phyloP scores from a whole-genome alignment of 2,113 vertebrate genomes.

The Phyllostomus discolor region DNA sequence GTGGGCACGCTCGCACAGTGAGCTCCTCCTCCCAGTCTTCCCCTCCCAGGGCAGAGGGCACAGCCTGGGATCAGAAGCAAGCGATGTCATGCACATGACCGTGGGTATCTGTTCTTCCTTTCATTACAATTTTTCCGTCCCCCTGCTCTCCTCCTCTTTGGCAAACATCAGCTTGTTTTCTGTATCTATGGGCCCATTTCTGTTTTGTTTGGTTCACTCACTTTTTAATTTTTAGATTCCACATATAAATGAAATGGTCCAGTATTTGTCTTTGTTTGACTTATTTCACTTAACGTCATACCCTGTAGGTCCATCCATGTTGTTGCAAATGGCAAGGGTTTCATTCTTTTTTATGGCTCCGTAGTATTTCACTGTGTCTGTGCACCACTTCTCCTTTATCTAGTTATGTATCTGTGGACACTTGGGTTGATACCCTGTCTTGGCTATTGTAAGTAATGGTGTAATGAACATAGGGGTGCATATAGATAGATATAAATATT shows the following conservation, averaged over 20 bases:
- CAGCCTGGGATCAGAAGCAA: neutral
- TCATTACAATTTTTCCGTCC: no score
- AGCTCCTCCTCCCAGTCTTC: neutral
- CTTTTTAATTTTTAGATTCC: neutral
- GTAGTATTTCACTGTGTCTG: neutral
- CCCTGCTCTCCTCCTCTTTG: no score
- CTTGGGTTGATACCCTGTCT: neutral
- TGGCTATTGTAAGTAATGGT: neutral
- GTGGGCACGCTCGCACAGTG: no score
- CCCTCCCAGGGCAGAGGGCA: neutral
- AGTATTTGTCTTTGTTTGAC: neutral
- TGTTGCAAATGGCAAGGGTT: neutral
- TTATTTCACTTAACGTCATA: neutral
- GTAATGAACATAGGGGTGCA: neutral
- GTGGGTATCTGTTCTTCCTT: neutral
- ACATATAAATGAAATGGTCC: neutral
- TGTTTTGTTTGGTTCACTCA: neutral
- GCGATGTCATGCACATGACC: neutral
- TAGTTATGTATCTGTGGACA: neutral
- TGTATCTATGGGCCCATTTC: accelerated
- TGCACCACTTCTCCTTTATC: neutral
- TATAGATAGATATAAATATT: no score
- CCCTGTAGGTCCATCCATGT: neutral
- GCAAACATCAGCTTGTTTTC: neutral
- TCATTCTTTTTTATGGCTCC: neutral